Base-by-base conservation (phyloP, 2,888 invertebrate genomes). In the Pristionchus arcanus region DNA sequence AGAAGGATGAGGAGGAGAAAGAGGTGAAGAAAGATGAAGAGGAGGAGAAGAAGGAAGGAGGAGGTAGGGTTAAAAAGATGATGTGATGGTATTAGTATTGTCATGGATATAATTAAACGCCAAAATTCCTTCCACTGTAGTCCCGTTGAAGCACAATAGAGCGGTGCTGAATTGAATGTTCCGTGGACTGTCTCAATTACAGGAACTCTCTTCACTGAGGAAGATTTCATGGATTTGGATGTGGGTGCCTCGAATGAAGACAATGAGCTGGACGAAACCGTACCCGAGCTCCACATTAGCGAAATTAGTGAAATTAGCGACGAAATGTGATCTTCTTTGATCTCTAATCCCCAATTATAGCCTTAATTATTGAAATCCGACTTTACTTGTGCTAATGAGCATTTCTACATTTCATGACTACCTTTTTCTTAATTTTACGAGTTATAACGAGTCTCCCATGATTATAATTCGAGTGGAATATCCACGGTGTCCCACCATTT, bases 261-360 rank as follows among this genome's bases (percentile, higher is more conserved):
- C 59, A n/a, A 11, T 49, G 84, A 84, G 2, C 21, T 59, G 16
- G n/a, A 21, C 21, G 87, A 87, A 0, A 87, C 63, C 15, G 66
- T 66, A n/a, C 28, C 59, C 31, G 87, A 87, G 37, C 15, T 16
- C 28, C 7, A 34, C 31, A 28, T 28, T 21, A 55, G n/a, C n/a
- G n/a, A n/a, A n/a, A n/a, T n/a, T n/a, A n/a, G n/a, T n/a, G n/a
- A n/a, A n/a, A n/a, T n/a, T n/a, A n/a, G 55, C 63, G 63, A 63
- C 25, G 63, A 63, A 63, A 21, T 81, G 37, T 83, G 55, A 83
- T 83, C 83, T 83, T 83, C 83, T 83, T 83, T 53, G 55, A 55
- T 83, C 53, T 83, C 31, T 83, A 31, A 53, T 83, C 83, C 55
- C 37, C 4, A 13, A 34, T 31, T 25, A 42, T 81, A 42, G 42